Conservation (phyloP, 2,888 invertebrate genomes). For the Amphipoea lucens region DNA sequence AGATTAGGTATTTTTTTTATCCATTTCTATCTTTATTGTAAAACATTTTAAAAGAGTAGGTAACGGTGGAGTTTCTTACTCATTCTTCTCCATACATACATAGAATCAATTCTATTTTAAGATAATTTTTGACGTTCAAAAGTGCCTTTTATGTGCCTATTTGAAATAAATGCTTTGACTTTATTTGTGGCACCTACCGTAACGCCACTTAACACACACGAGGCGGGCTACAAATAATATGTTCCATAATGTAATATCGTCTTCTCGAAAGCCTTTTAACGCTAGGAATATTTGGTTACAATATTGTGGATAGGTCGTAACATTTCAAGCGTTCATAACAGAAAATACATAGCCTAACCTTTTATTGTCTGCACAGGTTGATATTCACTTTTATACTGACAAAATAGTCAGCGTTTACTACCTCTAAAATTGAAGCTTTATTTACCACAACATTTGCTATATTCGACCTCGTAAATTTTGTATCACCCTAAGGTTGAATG, state of each 20-base stretch:
- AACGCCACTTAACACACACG: background rate
- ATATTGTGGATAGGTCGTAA: conserved; percentile 12
- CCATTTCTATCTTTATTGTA: background rate
- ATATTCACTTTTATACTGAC: conserved; percentile 3
- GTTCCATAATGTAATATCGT: background rate
- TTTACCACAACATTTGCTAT: conserved; percentile 2
- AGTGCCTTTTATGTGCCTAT: too few relatives aligned
- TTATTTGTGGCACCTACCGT: too few relatives aligned
- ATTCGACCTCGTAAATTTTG: background rate
- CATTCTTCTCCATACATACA: too few relatives aligned
- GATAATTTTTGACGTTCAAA: too few relatives aligned
- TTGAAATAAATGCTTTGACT: too few relatives aligned
- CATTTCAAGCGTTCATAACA: conserved; percentile 6
- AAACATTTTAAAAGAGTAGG: too few relatives aligned
- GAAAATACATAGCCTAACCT: conserved; percentile 7
- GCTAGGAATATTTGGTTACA: conserved; percentile 37
- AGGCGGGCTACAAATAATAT: conserved; percentile 8
- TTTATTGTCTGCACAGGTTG: conserved; percentile 10
- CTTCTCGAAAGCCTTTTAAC: conserved; percentile 27
- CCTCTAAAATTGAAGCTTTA: conserved; percentile 7
- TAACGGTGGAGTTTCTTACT: too few relatives aligned
- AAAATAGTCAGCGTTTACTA: conserved; percentile 11
- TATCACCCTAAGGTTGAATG: background rate
- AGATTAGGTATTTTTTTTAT: background rate
- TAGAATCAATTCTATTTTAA: too few relatives aligned